A percentile compares a stretch with the other conserved stretches of the same genome.
Evolutionary conservation across 2,113 vertebrate species (phyloP).

Genomic region (Oncorhynchus keta): DNA sequence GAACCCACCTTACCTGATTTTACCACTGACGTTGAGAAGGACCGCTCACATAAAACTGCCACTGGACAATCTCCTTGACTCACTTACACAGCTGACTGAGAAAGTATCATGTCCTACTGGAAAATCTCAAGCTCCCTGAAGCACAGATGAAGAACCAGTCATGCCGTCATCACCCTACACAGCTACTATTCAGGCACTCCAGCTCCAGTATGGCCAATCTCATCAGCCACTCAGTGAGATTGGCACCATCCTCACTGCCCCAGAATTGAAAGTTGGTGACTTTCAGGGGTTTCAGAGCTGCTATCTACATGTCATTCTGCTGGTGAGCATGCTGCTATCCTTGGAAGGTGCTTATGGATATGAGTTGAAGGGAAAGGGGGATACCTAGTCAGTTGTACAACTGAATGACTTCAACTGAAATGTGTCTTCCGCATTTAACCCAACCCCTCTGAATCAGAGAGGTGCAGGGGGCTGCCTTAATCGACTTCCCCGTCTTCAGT

Average conservation of each 20-base stretch:
- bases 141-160: conserved; percentile 1
- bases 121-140: conserved; percentile 4
- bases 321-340: neutral
- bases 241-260: neutral
- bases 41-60: conserved; percentile 1
- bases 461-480: no score
- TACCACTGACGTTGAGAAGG: conserved; percentile 3
- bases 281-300: neutral
- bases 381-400: no score
- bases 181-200: conserved; percentile 17
- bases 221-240: conserved; percentile 40
- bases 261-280: neutral
- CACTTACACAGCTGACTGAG: conserved; percentile 3
- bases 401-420: no score
- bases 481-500: no score
- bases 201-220: conserved; percentile 39
- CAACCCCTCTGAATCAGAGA: no score
- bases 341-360: neutral
- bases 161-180: conserved; percentile 18
- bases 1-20: neutral
- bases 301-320: neutral
- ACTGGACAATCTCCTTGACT: conserved; percentile 13
- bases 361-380: neutral
- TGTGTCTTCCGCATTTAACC: no score
- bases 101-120: conserved; percentile 1